These are phyloP conservation scores for Schizopygopsis pylzovi DNA, from an alignment of 2,797 vertebrate species.

Conservation along the genomic window DNA sequence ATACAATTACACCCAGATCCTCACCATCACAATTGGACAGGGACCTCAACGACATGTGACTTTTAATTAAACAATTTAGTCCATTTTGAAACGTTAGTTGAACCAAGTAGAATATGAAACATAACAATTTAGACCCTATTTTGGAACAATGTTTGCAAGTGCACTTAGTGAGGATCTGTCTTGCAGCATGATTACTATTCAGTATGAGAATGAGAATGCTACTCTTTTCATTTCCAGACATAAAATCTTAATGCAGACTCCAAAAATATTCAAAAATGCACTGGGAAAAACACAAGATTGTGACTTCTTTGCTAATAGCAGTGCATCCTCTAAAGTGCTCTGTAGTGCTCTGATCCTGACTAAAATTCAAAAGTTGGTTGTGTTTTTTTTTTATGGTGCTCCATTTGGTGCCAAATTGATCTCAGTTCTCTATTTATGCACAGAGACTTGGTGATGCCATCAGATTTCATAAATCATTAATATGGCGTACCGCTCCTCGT, in stretches of 20 bases:
- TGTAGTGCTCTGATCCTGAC: neutral
- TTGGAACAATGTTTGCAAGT: neutral
- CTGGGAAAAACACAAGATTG: neutral
- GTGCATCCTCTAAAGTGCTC: neutral
- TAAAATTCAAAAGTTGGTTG: neutral
- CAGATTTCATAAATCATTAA: conserved; percentile 44
- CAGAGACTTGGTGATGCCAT: conserved; percentile 15
- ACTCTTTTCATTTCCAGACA: neutral
- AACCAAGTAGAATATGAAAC: neutral
- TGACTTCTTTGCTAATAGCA: neutral
- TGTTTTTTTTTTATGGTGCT: conserved; percentile 8
- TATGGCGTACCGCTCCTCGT: conserved; percentile 17
- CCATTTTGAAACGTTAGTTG: neutral
- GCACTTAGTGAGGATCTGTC: neutral
- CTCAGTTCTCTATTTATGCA: conserved; percentile 29
- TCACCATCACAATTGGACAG: neutral
- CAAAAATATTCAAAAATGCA: neutral
- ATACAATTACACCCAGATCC: neutral
- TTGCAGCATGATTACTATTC: neutral
- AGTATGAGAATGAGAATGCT: neutral
- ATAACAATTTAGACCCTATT: neutral
- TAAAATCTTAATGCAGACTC: neutral
- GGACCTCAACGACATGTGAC: neutral
- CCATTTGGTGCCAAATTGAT: conserved; percentile 42
- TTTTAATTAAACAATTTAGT: neutral